Base-by-base conservation (phyloP, 2,113 vertebrate genomes). In the Dermatemys mawii region DNA sequence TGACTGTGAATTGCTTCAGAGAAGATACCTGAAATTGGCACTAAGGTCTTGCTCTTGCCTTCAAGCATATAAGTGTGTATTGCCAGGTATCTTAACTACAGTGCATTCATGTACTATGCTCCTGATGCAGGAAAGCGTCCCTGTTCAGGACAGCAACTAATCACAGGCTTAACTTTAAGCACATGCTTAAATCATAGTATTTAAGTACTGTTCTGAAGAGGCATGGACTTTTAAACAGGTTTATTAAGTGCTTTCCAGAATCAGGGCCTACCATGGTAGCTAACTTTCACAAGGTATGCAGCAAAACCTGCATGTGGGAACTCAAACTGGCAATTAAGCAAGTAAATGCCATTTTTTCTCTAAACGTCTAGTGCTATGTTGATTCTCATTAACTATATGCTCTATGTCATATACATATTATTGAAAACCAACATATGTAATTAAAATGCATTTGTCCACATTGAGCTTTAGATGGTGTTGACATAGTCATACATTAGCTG, bases 121-220 rank as follows among this genome's bases (percentile, higher is more conserved):
- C 11, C 26, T 60, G 82, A 44, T 60, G 92, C 57, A 50, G 91
- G n/a, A 90, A 95, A 51, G 53, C 63, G 38, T 26, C 60, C 81
- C 44, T 86, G 44, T 55, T 53, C 63, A 70, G 54, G 70, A 48
- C 27, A 46, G 3, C 63, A 86, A 49, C 63, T 90, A 93, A 55
- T 54, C 51, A 48, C 13, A 38, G 46, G 44, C n/a, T 53, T 86
- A 90, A 86, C 92, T 89, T 48, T 92, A 92, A 95, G 87, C 38
- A 82, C 0, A 1, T 38, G 26, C 57, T 90, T 67, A 90, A 93
- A 70, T 87, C n/a, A 46, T 86, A 60, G 55, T 86, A 86, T 67
- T 93, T 78, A 49, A 87, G 51, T 55, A 81, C 60, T 70, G 79
- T 92, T 92, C 78, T 84, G 49, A 92, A 90, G 2, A 7, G 49